These are phyloP conservation scores for Musca vetustissima DNA, from an alignment of 1,140 invertebrate genomes.

Conservation along the genomic window DNA sequence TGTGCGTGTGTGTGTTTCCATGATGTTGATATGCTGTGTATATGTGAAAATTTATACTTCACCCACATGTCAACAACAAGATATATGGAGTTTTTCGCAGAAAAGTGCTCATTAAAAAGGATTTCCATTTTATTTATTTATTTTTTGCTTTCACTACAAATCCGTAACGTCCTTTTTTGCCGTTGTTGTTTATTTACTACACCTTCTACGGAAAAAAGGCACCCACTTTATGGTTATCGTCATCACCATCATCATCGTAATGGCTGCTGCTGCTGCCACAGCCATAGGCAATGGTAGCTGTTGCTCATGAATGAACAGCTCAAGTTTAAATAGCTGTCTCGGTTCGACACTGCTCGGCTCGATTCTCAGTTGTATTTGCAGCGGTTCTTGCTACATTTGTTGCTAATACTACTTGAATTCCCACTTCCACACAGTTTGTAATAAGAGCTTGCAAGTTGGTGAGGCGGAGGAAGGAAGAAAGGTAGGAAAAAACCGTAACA, in stretches of 20 bases:
- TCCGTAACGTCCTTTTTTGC: neutral
- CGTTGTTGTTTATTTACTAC: too few species aligned
- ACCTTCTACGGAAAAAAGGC: too few species aligned
- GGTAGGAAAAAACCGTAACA: neutral
- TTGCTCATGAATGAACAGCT: neutral
- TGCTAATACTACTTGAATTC: constrained; percentile 9
- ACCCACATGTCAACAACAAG: constrained; percentile 25
- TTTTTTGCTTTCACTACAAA: constrained; percentile 1
- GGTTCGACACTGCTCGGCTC: too few species aligned
- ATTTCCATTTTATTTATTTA: constrained; percentile 19
- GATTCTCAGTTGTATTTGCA: too few species aligned
- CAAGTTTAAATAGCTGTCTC: too few species aligned
- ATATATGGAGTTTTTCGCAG: constrained; percentile 13
- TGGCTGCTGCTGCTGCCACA: neutral
- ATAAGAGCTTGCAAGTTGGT: too few species aligned
- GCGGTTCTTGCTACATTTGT: too few species aligned
- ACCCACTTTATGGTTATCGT: too few species aligned
- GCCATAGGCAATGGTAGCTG: neutral
- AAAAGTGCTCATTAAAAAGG: constrained; percentile 25
- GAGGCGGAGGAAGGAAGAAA: neutral
- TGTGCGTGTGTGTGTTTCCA: neutral
- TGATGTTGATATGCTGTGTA: neutral
- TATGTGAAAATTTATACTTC: constrained; percentile 15
- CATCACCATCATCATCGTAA: neutral
- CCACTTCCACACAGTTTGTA: too few species aligned